Evolutionary conservation across 1,140 invertebrate genomes (phyloP).

Genomic region (Antheraea mylitta): DNA sequence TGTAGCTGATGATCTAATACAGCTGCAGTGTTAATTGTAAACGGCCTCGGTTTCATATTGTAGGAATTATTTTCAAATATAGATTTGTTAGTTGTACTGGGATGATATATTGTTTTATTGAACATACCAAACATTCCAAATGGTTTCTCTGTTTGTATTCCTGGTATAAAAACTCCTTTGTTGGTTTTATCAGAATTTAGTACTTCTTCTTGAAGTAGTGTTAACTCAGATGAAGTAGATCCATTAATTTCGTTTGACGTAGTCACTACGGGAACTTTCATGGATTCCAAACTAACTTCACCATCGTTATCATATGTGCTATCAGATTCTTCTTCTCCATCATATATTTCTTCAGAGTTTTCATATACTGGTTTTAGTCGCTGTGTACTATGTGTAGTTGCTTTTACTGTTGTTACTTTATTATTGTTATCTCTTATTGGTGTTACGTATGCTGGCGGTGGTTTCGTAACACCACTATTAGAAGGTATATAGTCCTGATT

Average conservation of each 20-base stretch:
- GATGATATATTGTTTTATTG: conserved; percentile 46
- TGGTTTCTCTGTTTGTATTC: conserved; percentile 76
- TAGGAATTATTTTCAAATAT: conserved; percentile 43
- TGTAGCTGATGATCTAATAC: conserved; percentile 68
- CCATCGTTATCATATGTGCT: conserved; percentile 49
- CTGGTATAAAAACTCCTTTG: conserved; percentile 48
- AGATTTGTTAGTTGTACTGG: conserved; percentile 60
- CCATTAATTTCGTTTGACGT: conserved; percentile 39
- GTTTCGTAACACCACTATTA: conserved; percentile 48
- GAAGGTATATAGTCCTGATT: conserved; percentile 60
- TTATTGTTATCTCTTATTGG: conserved; percentile 65
- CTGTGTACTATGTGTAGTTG: conserved; percentile 23
- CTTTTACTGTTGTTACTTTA: conserved; percentile 47
- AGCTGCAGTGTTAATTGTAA: conserved; percentile 53
- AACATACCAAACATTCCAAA: conserved; percentile 48
- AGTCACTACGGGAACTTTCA: conserved; percentile 67
- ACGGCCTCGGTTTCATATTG: conserved; percentile 66
- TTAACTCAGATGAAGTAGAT: conserved; percentile 37
- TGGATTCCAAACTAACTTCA: conserved; percentile 71
- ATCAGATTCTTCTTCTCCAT: conserved; percentile 57
- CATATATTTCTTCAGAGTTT: conserved; percentile 69
- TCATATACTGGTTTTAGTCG: conserved; percentile 61
- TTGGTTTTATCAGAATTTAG: conserved; percentile 26
- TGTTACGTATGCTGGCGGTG: conserved; percentile 73
- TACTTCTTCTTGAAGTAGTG: conserved; percentile 39